Base-by-base conservation (phyloP, 2,888 invertebrate species). In the Dryococelus australis region DNA sequence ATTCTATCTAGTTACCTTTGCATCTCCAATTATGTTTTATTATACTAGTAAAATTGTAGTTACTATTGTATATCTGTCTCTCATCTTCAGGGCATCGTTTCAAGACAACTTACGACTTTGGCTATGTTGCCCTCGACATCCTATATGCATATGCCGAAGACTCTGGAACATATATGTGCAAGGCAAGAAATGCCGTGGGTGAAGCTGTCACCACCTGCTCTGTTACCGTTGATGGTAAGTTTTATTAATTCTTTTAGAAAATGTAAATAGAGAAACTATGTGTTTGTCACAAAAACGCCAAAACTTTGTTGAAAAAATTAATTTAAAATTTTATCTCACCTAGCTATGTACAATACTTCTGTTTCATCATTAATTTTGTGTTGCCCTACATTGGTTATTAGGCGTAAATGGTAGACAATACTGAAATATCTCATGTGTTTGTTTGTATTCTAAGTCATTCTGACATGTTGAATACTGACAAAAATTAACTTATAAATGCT, bases 61-160 rank as follows among this genome's bases (percentile, higher is more conserved):
- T 47, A 13, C 47, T 5, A 10, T 13, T 47, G 47, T 83, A 83
- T 83, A 16, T 28, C 26, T 83, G 35, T 83, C 24, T 83, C 13
- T 80, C 87, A 83, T 51, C 89, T 89, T 20, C 89, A 94, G 95
- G 99, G 85, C 99, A 99, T 92, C 95, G 99, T 89, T 99, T 99
- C 93, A 98, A 98, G 92, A 98, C 98, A 6, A 97, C 97, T 4
- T 97, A 98, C 91, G 99, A 99, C 92, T 99, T 99, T 92, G 99
- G 99, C 89, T 99, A 97, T 92, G 99, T 99, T 43, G 98, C 99
- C 53, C 94, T 99, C 90, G 99, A 99, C 92, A 97, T 99, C 90
- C 94, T 99, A 87, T 99, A 99, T 92, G 98, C 98, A 84, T 98
- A 99, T 92, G 96, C 98, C 79, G 99, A 99, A 94, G 99, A 99